Evolutionary conservation across 2,888 invertebrate genomes (phyloP).

Genomic region (Orthonychiurus folsomi): DNA sequence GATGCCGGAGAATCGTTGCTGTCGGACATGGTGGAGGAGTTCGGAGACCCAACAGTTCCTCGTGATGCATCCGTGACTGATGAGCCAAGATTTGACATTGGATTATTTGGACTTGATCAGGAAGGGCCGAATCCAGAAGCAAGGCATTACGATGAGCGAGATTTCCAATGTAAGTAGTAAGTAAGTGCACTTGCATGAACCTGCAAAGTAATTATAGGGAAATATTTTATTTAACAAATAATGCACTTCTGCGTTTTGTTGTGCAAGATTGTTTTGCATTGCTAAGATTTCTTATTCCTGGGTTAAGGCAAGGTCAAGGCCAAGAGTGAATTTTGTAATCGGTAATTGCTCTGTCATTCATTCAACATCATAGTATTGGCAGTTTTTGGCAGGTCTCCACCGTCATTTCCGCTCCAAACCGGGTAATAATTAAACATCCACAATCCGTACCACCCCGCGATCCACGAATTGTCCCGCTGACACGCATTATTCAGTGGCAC

Average conservation of each 20-base stretch:
- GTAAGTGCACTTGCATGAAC: not conserved
- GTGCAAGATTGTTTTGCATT: not conserved
- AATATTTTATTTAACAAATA: constrained; percentile 4
- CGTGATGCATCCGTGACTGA: not conserved
- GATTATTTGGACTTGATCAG: constrained; percentile 13
- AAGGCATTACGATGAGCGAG: constrained; percentile 28
- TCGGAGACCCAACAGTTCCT: constrained; percentile 13
- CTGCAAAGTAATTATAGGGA: not conserved
- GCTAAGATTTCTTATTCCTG: not conserved
- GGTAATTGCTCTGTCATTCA: too few species aligned
- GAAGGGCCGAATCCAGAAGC: constrained; percentile 17
- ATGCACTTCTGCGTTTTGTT: not conserved
- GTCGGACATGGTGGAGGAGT: constrained; percentile 26
- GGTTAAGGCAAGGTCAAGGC: constrained; percentile 2
- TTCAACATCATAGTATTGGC: too few species aligned
- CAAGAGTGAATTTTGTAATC: too few species aligned
- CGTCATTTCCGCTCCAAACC: too few species aligned
- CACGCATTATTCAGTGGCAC: too few species aligned
- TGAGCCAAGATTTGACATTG: constrained; percentile 16
- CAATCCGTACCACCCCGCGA: too few species aligned
- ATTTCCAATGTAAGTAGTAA: constrained; percentile 39
- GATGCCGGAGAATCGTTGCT: constrained; percentile 20
- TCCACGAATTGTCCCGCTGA: too few species aligned
- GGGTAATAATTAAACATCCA: too few species aligned
- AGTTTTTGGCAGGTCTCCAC: too few species aligned